Evolutionary conservation across 2,113 vertebrate species (phyloP), one percentile per base, ranked within the genome.

Genomic region (Burhinus bistriatus): DNA sequence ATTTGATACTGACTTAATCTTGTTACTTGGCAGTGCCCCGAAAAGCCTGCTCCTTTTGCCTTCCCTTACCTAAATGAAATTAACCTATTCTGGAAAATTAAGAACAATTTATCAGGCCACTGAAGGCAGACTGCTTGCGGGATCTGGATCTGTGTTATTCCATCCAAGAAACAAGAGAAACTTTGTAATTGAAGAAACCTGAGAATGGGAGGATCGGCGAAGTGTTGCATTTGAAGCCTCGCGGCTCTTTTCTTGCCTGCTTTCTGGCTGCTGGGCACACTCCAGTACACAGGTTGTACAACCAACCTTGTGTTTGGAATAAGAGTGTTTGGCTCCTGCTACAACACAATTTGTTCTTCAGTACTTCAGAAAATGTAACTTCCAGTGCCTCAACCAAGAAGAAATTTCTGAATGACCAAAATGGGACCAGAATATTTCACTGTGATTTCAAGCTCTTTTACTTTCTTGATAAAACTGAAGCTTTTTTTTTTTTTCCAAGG

Each of bases 31-130:
- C 90, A 92, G 72, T 44, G 55, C n/a, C 72, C 52, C 1, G 7
- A 89, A 87, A 92, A 93, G 76, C 20, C 59, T 90, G 42, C n/a
- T 75, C 51, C 72, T 82, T 95, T 83, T 83, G 42, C 45, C 59
- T 75, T 88, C 76, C 30, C 59, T 87, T 47, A 81, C 38, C 76
- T 51, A 92, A 97, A 95, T 81, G 51, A 93, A 92, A 92, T 90
- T 94, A 90, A 93, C 76, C 69, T 81, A 36, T 89, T 94, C 72
- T 83, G 86, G 59, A 96, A 88, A 90, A 95, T 93, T 79, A 95
- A 66, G 90, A 90, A 61, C 62, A 90, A 93, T 97, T 95, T 94
- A 83, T 91, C 93, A 96, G 54, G 58, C 54, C 82, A 94, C 45
- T 87, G 94, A 92, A 93, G 73, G 91, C 58, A 54, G 54, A 66